Evolutionary conservation across 2,888 invertebrate genomes (phyloP).

Genomic region (Cryptus armator): DNA sequence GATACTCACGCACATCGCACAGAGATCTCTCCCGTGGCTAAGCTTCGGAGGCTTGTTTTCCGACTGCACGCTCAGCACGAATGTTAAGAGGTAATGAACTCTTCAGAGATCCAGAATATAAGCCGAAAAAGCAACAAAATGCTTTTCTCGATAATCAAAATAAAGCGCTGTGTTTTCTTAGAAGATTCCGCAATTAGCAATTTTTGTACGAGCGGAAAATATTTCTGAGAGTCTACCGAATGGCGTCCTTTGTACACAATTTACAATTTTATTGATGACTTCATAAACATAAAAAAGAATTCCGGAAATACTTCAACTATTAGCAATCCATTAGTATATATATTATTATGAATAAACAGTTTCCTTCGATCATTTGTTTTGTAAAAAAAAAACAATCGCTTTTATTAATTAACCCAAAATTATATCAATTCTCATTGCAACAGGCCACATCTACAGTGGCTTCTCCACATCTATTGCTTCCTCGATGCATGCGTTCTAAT

Average conservation of each 20-base stretch:
- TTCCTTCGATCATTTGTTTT: no score
- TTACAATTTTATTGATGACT: no score
- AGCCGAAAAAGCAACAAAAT: not conserved
- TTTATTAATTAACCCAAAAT: not conserved
- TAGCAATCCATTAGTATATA: no score
- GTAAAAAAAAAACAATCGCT: no score
- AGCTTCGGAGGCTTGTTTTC: not conserved
- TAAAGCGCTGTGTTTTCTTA: not conserved
- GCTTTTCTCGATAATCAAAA: not conserved
- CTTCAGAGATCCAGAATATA: not conserved
- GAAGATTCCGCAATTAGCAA: not conserved
- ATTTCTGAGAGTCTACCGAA: no score
- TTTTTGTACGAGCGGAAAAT: no score
- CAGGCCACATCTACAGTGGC: no score
- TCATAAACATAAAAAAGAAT: no score
- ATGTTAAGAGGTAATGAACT: not conserved
- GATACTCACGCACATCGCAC: not conserved
- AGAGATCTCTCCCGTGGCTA: not conserved
- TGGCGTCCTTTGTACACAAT: no score
- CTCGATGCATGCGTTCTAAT: conserved; percentile 10
- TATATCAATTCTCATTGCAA: not conserved
- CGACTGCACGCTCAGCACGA: not conserved
- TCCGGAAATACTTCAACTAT: no score
- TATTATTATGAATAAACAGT: no score
- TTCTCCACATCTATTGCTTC: not conserved